A percentile compares a stretch with the other conserved stretches of the same genome.
phyloP scores from a whole-genome alignment of 2,113 vertebrate species.

The Tursiops truncatus region DNA sequence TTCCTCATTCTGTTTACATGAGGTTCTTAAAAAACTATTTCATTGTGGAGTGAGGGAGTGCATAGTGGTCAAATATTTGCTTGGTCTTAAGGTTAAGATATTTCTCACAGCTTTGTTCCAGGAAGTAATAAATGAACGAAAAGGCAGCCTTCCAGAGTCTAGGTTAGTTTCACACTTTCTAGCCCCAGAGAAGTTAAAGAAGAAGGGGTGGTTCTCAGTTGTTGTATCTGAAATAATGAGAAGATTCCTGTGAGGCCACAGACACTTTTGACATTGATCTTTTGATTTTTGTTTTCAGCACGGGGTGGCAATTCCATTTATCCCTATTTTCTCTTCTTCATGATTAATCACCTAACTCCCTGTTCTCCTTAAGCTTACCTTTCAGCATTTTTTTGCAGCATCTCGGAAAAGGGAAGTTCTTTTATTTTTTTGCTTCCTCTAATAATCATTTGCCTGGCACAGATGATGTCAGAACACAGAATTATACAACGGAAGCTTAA shows the following conservation, averaged over 20 bases:
- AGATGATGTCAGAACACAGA: constrained; percentile 37
- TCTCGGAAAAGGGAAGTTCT: not conserved
- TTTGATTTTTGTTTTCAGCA: not conserved
- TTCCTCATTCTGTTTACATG: constrained; percentile 3
- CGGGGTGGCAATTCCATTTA: not conserved
- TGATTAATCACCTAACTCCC: not conserved
- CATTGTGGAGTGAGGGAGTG: not conserved
- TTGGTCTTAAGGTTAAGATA: not conserved
- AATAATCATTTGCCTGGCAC: constrained; percentile 8
- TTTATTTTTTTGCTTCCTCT: not conserved
- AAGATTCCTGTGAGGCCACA: not conserved
- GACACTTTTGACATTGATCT: not conserved
- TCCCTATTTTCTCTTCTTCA: not conserved
- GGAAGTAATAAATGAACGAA: not conserved
- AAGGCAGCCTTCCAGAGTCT: not conserved
- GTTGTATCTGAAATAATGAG: not conserved
- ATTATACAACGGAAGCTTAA: constrained; percentile 30
- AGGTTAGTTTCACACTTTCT: not conserved
- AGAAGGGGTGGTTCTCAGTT: not conserved
- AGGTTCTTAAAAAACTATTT: constrained; percentile 13
- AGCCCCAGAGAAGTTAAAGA: not conserved
- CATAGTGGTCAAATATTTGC: not conserved
- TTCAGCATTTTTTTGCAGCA: not conserved
- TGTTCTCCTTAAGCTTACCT: constrained; percentile 1
- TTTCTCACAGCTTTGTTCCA: constrained; percentile 1